A percentile compares a stretch with the other conserved stretches of the same genome.
Conservation (phyloP, 1,140 invertebrate species). For the Elysia chlorotica region DNA sequence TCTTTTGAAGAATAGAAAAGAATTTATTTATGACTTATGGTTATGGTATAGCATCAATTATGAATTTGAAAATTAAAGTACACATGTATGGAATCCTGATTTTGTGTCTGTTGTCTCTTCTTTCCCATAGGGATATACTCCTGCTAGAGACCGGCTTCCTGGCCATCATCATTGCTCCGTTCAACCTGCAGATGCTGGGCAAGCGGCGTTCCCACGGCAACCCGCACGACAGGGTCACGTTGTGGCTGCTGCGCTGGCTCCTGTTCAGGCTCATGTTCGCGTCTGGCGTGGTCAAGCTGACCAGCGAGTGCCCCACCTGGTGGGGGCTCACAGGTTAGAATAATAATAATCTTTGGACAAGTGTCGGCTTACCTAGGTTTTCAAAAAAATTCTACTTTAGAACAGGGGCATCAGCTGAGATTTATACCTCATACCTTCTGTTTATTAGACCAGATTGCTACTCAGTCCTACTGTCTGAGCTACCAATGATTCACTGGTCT, state of each 20-base stretch:
- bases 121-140: conserved; percentile 71
- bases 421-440: too few species aligned
- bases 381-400: neutral
- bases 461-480: too few species aligned
- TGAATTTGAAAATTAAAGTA: too few species aligned
- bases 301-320: conserved; percentile 78
- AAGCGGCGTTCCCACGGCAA: conserved; percentile 61
- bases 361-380: too few species aligned
- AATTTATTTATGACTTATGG: too few species aligned
- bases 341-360: too few species aligned
- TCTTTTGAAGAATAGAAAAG: too few species aligned
- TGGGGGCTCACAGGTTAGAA: conserved; percentile 78
- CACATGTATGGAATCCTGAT: too few species aligned
- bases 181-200: conserved; percentile 58
- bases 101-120: neutral
- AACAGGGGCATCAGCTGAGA: too few species aligned
- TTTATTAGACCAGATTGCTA: too few species aligned
- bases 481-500: too few species aligned
- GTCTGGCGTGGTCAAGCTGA: conserved; percentile 77
- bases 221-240: conserved; percentile 64
- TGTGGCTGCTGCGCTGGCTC: conserved; percentile 80
- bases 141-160: conserved; percentile 79
- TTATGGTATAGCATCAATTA: too few species aligned
- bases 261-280: conserved; percentile 80
- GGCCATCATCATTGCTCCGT: conserved; percentile 74